Base-by-base conservation (phyloP, 2,888 invertebrate species). In the Galerucella nymphaeae region DNA sequence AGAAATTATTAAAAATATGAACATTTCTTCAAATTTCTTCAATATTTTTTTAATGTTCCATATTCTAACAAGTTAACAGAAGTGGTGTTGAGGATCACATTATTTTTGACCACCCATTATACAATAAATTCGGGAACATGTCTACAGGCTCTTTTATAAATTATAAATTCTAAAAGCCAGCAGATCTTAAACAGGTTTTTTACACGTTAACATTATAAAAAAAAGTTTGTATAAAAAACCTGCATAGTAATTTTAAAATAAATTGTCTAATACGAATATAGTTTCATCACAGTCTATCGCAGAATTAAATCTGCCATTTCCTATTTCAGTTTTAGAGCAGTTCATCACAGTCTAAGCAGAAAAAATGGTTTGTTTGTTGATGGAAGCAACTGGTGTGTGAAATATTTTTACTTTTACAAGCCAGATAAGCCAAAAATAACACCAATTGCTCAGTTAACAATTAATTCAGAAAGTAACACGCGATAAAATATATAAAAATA, bases 251-350 rank as follows among this genome's bases (percentile, higher is more conserved):
- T 9, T 9, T 58, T 14, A 20, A 30, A 30, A 14, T 30, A 23
- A 58, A 58, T n/a, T 57, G 4, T 58, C 30, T 58, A 58, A 58
- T 30, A 58, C 30, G 30, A 58, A n/a, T 58, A 14, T 30, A 45
- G 71, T 73, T 84, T 83, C 84, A 86, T 86, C 86, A 86, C 85
- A 86, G 84, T 83, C 83, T 86, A 86, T 86, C 85, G 85, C 86
- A 86, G 85, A 85, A 84, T 67, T 82, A 82, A 78, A 85, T 86
- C 86, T 86, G 86, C 83, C 86, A 86, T 85, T 84, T 78, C 82
- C 81, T 82, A 75, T 79, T 78, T 72, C 71, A 73, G 73, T 71
- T 69, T 50, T 10, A 23, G 45, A 55, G 20, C 14, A 45, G n/a
- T 53, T 18, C 53, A 57, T 50, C 45, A 18, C 57, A 53, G 38